These are phyloP conservation scores for Mus spicilegus DNA, from an alignment of 2,113 vertebrate species.

Conservation along the genomic window DNA sequence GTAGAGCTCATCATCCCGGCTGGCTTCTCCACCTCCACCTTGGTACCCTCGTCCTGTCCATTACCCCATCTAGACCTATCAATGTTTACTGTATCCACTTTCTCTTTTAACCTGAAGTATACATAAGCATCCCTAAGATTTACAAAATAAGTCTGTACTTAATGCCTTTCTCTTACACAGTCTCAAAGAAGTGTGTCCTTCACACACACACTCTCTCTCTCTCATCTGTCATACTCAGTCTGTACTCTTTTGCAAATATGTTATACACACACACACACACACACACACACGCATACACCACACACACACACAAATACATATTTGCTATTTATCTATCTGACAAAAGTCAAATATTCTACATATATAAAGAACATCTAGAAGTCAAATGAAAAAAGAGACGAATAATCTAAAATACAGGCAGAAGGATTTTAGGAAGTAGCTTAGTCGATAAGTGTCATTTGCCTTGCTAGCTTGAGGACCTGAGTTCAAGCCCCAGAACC, in stretches of 20 bases:
- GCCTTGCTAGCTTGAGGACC: not conserved
- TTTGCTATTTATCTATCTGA: not conserved
- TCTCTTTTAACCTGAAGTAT: not conserved
- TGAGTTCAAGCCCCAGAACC: not conserved
- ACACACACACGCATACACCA: too few species aligned
- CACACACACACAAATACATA: too few species aligned
- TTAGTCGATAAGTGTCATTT: not conserved
- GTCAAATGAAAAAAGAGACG: not conserved
- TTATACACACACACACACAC: too few species aligned
- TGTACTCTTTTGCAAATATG: not conserved
- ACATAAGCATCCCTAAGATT: not conserved
- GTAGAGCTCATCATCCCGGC: not conserved
- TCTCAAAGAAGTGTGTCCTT: not conserved
- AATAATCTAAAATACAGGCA: not conserved
- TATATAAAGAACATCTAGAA: not conserved
- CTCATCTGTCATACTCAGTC: not conserved
- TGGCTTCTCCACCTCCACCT: not conserved
- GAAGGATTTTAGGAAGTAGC: not conserved
- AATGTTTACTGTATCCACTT: not conserved
- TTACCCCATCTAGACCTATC: not conserved
- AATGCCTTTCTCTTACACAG: not conserved
- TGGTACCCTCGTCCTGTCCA: not conserved
- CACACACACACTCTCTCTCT: too few species aligned
- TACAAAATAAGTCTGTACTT: not conserved
- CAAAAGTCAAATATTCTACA: not conserved